These are phyloP conservation scores for Eupithecia exiguata DNA, from an alignment of 2,888 invertebrate species.

Conservation along the genomic window DNA sequence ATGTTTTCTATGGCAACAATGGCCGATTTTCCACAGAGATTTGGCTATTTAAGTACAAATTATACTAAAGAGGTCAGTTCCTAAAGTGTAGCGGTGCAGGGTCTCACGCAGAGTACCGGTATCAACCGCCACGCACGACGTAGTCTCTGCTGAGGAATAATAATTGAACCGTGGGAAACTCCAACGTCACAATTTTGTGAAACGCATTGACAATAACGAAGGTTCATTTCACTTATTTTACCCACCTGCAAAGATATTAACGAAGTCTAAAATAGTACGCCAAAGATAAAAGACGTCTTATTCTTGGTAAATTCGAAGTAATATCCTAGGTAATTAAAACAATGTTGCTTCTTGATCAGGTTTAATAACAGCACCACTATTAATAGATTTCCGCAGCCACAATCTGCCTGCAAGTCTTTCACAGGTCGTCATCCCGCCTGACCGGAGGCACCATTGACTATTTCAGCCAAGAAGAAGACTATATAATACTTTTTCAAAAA, in stretches of 20 bases:
- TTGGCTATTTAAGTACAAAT: conserved; percentile 28
- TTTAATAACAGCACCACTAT: background rate
- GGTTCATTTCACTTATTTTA: conserved; percentile 53
- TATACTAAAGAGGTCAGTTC: conserved; percentile 48
- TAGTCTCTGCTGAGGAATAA: conserved; percentile 68
- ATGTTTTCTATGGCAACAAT: conserved; percentile 32
- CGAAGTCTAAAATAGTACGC: background rate
- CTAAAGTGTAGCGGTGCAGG: conserved; percentile 60
- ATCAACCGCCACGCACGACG: conserved; percentile 64
- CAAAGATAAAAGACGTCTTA: background rate
- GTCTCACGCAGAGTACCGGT: conserved; percentile 54
- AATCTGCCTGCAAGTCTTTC: background rate
- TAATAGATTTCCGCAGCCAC: background rate
- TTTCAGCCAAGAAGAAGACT: background rate
- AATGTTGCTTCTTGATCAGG: background rate
- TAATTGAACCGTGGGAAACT: conserved; percentile 78
- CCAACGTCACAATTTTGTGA: conserved; percentile 69
- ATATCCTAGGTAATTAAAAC: background rate
- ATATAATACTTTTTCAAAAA: background rate
- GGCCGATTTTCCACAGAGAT: conserved; percentile 34
- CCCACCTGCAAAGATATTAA: background rate
- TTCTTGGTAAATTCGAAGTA: background rate
- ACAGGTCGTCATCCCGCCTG: background rate
- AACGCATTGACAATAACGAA: conserved; percentile 63
- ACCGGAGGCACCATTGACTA: background rate